Evolutionary conservation across 1,140 invertebrate genomes (phyloP).

Genomic region (Apis cerana): DNA sequence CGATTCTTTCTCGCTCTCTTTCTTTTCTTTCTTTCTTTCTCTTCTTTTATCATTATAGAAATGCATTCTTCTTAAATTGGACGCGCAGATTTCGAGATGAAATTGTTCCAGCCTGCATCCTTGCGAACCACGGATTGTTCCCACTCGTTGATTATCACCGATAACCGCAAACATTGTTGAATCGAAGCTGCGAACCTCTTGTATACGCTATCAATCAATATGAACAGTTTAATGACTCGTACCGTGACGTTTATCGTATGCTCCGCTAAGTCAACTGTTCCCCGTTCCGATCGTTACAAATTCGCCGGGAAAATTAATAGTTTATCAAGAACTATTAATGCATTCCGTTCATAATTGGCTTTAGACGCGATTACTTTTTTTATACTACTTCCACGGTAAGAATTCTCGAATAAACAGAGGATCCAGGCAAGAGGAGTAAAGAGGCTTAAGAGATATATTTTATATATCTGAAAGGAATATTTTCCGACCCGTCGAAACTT

Average conservation of each 20-base stretch:
- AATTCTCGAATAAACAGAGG: too few species aligned
- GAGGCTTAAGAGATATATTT: too few species aligned
- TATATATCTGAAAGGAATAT: too few species aligned
- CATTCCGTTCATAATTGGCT: too few species aligned
- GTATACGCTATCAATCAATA: background rate
- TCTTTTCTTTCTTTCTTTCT: background rate
- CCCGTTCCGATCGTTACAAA: background rate
- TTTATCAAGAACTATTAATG: too few species aligned
- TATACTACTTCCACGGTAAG: too few species aligned
- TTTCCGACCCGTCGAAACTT: too few species aligned
- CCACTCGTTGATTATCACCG: background rate
- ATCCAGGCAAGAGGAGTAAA: too few species aligned
- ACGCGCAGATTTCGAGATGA: background rate
- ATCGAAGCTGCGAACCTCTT: background rate
- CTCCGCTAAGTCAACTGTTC: background rate
- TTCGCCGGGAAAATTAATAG: background rate
- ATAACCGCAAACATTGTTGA: conserved; percentile 9
- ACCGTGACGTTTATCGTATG: background rate
- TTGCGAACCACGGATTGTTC: background rate
- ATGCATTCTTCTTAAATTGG: background rate
- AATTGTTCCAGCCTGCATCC: too few species aligned
- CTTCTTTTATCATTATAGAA: too few species aligned
- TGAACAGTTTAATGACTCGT: conserved; percentile 9
- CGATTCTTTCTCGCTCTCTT: background rate
- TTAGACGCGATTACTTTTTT: too few species aligned